Evolutionary conservation across 2,797 vertebrate species (phyloP).

Genomic region (Schizopygopsis pylzovi): DNA sequence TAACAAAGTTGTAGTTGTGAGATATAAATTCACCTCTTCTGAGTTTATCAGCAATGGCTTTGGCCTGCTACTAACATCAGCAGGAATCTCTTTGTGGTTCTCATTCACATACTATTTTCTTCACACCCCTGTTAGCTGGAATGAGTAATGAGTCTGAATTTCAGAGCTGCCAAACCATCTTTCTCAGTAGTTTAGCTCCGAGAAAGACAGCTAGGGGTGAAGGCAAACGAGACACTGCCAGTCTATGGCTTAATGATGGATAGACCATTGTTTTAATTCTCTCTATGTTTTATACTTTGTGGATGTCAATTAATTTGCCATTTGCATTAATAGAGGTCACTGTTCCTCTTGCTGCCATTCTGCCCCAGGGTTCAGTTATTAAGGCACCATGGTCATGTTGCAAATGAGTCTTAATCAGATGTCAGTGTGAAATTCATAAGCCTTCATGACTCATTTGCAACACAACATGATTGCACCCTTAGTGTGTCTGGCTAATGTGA

Average conservation of each 20-base stretch:
- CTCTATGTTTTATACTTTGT: neutral
- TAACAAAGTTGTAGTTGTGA: neutral
- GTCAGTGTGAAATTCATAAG: conserved; percentile 22
- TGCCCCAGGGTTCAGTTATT: conserved; percentile 30
- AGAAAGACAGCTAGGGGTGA: conserved; percentile 15
- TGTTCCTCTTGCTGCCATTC: neutral
- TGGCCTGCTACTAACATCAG: neutral
- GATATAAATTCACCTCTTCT: neutral
- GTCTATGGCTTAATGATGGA: conserved; percentile 5
- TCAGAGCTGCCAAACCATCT: conserved; percentile 44
- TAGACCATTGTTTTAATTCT: conserved; percentile 2
- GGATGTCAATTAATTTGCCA: neutral
- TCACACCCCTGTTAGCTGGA: conserved; percentile 14
- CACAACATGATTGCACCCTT: conserved; percentile 34
- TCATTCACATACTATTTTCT: conserved; percentile 37
- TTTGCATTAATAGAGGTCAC: conserved; percentile 24
- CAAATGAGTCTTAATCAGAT: conserved; percentile 31
- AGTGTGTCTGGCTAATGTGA: conserved; percentile 46
- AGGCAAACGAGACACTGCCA: conserved; percentile 19
- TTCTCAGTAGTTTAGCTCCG: conserved; percentile 36
- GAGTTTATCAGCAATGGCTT: neutral
- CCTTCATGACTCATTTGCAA: conserved; percentile 38
- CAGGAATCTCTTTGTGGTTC: neutral
- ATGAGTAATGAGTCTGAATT: conserved; percentile 50
- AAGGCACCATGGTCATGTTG: conserved; percentile 4